Percentiles rank a stretch among this genome's conserved stretches.
phyloP scores from a whole-genome alignment of 2,113 vertebrate species.

The Fulica atra region DNA sequence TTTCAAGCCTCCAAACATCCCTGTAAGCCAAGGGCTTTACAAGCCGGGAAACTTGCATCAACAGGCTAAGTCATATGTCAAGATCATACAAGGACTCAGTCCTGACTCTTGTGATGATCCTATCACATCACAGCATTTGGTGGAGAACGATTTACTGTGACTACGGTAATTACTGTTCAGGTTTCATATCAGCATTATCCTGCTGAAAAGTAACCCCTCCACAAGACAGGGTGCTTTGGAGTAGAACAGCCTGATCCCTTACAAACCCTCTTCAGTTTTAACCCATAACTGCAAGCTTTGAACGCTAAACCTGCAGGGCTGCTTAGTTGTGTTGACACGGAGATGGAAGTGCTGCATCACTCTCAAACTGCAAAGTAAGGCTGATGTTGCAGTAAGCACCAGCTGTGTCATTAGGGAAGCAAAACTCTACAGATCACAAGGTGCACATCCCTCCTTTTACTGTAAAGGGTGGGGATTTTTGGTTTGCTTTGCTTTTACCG shows the following conservation, averaged over 20 bases:
- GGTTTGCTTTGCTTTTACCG: not conserved
- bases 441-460: not conserved
- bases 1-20: not conserved
- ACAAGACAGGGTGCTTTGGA: not conserved
- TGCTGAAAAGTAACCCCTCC: not conserved
- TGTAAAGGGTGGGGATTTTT: not conserved
- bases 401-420: not conserved
- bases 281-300: not conserved
- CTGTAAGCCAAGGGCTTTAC: not conserved
- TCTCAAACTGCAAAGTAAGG: not conserved
- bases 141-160: not conserved
- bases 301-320: not conserved
- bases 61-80: not conserved
- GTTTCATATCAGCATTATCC: not conserved
- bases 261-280: not conserved
- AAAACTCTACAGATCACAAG: not conserved
- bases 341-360: not conserved
- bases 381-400: not conserved
- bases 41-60: not conserved
- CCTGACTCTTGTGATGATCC: not conserved
- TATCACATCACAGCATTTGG: not conserved
- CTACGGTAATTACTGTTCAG: not conserved
- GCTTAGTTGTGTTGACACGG: not conserved
- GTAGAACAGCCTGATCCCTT: not conserved
- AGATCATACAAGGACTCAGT: not conserved